These are phyloP conservation scores for Lymantria monacha DNA, from an alignment of 2,888 invertebrate genomes.

Conservation along the genomic window DNA sequence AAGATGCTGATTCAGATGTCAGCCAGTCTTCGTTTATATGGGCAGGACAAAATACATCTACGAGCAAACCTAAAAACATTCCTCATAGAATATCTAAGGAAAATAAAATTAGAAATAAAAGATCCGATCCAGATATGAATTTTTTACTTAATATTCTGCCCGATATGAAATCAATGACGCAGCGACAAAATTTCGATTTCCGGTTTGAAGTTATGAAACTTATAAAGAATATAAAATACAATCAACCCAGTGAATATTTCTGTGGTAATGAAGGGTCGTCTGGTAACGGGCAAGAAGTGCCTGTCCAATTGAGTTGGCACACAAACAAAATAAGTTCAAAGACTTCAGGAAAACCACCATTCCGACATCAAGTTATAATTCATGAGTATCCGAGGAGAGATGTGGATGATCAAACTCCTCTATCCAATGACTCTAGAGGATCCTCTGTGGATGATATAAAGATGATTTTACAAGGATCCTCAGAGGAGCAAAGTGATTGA, in stretches of 20 bases:
- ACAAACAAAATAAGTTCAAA: conserved; percentile 5
- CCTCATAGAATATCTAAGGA: neutral
- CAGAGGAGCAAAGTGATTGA: conserved; percentile 10
- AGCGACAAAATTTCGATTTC: conserved; percentile 27
- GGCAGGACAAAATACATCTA: conserved; percentile 1
- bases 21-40: conserved; percentile 9
- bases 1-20: conserved; percentile 7
- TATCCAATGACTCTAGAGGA: conserved; percentile 17
- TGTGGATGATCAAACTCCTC: conserved; percentile 4
- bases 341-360: conserved; percentile 8
- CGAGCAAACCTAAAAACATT: neutral
- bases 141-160: conserved; percentile 28
- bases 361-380: conserved; percentile 9
- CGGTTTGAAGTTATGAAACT: conserved; percentile 32
- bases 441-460: conserved; percentile 27
- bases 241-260: conserved; percentile 11
- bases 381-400: conserved; percentile 9
- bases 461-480: conserved; percentile 12
- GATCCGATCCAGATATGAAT: conserved; percentile 22
- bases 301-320: conserved; percentile 6
- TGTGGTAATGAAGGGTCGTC: conserved; percentile 9
- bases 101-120: neutral
- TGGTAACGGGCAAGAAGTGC: conserved; percentile 2
- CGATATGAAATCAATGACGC: conserved; percentile 30
- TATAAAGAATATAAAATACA: conserved; percentile 29